These are phyloP conservation scores for Eudyptes chrysolophus DNA, from an alignment of 2,113 vertebrate genomes.

Conservation along the genomic window DNA sequence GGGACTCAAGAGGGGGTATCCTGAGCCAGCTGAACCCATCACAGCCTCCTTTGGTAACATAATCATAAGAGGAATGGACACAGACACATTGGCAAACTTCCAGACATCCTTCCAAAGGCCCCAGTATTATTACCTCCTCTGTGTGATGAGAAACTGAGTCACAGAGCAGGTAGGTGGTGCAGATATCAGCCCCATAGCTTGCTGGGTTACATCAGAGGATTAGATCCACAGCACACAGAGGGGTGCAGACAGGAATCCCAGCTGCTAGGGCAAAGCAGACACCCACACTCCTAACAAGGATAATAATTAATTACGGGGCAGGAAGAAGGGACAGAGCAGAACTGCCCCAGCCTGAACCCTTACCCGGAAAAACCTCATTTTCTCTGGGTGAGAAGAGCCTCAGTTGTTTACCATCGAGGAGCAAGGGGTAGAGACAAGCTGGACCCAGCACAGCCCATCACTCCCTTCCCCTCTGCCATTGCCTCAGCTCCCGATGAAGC, in stretches of 20 bases:
- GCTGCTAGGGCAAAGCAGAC: background rate
- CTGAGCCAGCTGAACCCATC: background rate
- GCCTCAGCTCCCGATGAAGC: background rate
- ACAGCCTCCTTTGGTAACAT: background rate
- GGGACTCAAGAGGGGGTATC: background rate
- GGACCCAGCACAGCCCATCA: background rate
- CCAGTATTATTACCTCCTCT: background rate
- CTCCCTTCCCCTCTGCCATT: background rate
- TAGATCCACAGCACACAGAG: background rate
- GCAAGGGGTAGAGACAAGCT: accelerated
- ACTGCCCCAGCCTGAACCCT: constrained; percentile 39
- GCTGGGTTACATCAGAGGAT: background rate
- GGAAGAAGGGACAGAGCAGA: background rate
- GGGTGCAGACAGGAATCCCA: background rate
- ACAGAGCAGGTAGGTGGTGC: background rate
- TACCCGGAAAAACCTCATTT: constrained; percentile 25
- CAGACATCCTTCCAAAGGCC: background rate
- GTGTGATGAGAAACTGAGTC: background rate
- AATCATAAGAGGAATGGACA: background rate
- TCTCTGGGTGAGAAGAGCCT: background rate
- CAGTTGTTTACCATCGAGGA: background rate
- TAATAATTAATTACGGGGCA: background rate
- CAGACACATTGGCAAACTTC: background rate
- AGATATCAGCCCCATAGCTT: background rate
- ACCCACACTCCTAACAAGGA: background rate